Evolutionary conservation across 1,140 invertebrate species (phyloP), one percentile per base, ranked within the genome.

Genomic region (Akabosia matsudoensis): DNA sequence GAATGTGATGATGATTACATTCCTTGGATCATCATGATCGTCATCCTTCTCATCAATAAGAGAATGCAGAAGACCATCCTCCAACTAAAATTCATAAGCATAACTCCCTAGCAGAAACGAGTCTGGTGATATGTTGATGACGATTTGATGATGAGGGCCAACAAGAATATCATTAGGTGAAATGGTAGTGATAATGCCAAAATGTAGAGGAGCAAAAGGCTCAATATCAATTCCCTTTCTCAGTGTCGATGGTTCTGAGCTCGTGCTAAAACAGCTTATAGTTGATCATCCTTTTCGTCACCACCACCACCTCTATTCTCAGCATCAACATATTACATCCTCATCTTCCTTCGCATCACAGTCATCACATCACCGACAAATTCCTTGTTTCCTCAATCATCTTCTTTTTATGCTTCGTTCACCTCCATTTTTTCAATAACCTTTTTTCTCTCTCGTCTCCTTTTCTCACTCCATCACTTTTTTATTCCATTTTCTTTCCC

Each of bases 321-420:
- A 45, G 37, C 37, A 45, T 45, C 37, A 45, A 45, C 37, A 45
- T 45, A 45, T 45, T 45, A 45, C 37, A 45, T 45, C 37, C 37
- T 45, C 37, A 45, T 45, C 37, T 45, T 45, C 37, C 37, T 45
- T 45, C 37, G 37, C 54, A 24, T 56, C 54, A 61, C 24, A 13
- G 24, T 61, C 54, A 61, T 24, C 14, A 24, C 54, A 61, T 67
- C 61, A 67, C 30, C 22, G 28, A 67, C 61, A 67, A 67, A 67
- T 67, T 67, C 61, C 61, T 67, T 67, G 61, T 67, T 67, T 67
- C 61, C 61, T 67, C 61, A 28, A 67, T 67, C 61, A 67, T 67
- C 24, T 67, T 24, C 61, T 67, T 67, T 67, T 67, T 67, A 67
- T 67, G 61, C 61, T 67, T 28, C 7, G 24, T 22, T 67, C 61